Evolutionary conservation across 2,888 invertebrate species (phyloP).

Genomic region (Idaea dimidiata): DNA sequence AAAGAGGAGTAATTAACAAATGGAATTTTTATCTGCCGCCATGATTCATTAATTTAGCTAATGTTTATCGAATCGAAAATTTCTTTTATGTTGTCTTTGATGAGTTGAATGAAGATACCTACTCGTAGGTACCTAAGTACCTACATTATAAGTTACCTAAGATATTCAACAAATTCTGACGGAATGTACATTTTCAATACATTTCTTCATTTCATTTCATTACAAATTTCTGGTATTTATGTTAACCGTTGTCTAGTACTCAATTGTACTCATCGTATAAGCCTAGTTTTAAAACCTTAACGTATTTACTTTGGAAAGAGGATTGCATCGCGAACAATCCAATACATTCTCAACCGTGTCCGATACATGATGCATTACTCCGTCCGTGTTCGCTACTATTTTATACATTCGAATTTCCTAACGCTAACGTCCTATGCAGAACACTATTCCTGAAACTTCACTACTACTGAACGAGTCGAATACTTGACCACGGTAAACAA

Average conservation of each 20-base stretch:
- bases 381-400: slow-evolving; percentile 43
- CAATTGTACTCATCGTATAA: too few species aligned
- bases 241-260: too few species aligned
- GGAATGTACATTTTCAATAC: not conserved
- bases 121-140: too few species aligned
- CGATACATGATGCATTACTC: slow-evolving; percentile 44
- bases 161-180: slow-evolving; percentile 3
- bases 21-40: slow-evolving; percentile 48
- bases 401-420: slow-evolving; percentile 39
- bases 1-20: slow-evolving; percentile 45
- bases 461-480: slow-evolving; percentile 35
- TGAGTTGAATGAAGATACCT: not conserved
- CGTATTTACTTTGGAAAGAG: not conserved
- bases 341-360: slow-evolving; percentile 33
- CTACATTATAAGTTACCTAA: slow-evolving; percentile 1
- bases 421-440: slow-evolving; percentile 46
- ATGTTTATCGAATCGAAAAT: slow-evolving; percentile 23
- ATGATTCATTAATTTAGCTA: slow-evolving; percentile 34
- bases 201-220: too few species aligned
- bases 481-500: slow-evolving; percentile 15
- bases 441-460: slow-evolving; percentile 45
- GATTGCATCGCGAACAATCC: not conserved
- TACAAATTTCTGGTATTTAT: too few species aligned
- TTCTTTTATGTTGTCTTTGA: not conserved
- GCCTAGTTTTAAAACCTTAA: not conserved